phyloP scores from a whole-genome alignment of 2,797 vertebrate genomes.

The Etheostoma nigrum region DNA sequence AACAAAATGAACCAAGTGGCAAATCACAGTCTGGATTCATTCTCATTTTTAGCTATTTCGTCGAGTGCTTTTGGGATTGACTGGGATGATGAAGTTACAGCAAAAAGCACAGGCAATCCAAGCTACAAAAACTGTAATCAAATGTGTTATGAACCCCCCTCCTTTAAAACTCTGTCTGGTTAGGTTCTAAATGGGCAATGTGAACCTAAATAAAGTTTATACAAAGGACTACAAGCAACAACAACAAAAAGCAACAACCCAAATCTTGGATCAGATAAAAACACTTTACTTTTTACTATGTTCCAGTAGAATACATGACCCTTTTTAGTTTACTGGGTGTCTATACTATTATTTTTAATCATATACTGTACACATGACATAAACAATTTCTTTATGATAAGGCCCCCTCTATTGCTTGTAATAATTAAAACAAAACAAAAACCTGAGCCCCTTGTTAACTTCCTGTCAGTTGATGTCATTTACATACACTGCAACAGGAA shows the following conservation, averaged over 20 bases:
- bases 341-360: not conserved
- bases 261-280: not conserved
- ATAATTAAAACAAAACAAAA: no score
- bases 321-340: not conserved
- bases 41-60: conserved; percentile 26
- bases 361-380: not conserved
- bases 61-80: conserved; percentile 42
- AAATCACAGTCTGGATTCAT: conserved; percentile 51
- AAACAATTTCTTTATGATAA: not conserved
- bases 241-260: not conserved
- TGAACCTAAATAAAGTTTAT: not conserved
- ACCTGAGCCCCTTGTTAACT: no score
- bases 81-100: conserved; percentile 40
- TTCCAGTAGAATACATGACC: not conserved
- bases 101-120: conserved; percentile 28
- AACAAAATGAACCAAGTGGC: conserved; percentile 55
- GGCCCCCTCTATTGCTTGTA: no score
- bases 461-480: no score
- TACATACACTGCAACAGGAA: no score
- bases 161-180: not conserved
- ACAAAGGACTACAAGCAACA: not conserved
- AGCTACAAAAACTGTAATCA: not conserved
- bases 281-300: not conserved
- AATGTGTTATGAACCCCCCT: conserved; percentile 7
- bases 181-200: not conserved